Evolutionary conservation across 2,113 vertebrate species (phyloP).

Genomic region (Nyctereutes procyonoides): DNA sequence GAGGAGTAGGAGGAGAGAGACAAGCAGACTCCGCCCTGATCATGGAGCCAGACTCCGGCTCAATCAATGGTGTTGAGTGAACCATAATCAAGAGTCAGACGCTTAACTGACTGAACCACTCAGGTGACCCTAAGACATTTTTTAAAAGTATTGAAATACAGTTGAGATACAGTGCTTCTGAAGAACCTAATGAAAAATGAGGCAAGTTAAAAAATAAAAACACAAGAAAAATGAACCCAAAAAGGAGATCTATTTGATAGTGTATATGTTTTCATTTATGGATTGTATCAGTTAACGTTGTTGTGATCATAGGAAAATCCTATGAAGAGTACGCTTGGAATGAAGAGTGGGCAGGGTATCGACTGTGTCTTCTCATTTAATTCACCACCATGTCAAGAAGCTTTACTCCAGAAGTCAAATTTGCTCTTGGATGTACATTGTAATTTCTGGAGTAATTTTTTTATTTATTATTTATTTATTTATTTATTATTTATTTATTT

Average conservation of each 20-base stretch:
- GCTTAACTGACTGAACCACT: background rate
- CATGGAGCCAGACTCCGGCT: background rate
- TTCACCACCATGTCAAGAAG: background rate
- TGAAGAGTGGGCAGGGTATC: background rate
- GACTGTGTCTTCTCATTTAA: background rate
- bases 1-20: background rate
- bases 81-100: background rate
- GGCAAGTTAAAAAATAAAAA: background rate
- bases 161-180: background rate
- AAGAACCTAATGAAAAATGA: slow-evolving; percentile 41
- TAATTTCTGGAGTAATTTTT: background rate
- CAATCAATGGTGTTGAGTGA: background rate
- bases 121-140: background rate
- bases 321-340: background rate
- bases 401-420: background rate
- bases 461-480: no score
- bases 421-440: background rate
- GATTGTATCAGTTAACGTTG: background rate
- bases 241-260: background rate
- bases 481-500: no score
- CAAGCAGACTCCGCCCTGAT: background rate
- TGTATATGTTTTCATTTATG: background rate
- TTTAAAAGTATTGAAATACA: background rate
- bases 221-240: background rate
- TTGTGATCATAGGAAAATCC: background rate